These are phyloP conservation scores for Brachionus calyciflorus DNA, from an alignment of 1,140 invertebrate genomes.

Conservation along the genomic window DNA sequence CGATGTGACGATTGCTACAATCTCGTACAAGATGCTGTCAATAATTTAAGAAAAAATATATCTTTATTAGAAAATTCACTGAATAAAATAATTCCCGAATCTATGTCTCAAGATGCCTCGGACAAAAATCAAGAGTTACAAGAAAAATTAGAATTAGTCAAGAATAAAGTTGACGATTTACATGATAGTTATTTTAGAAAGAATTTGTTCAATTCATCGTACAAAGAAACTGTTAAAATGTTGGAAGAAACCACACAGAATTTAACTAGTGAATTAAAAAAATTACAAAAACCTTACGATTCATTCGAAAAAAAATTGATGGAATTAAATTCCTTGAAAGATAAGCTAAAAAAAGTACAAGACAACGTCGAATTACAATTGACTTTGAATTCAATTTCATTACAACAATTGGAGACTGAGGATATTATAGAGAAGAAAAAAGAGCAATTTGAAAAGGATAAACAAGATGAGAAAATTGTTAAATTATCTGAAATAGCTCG, in stretches of 20 bases:
- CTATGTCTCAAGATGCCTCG: neutral
- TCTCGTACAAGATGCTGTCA: conserved; percentile 27
- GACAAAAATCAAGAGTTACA: conserved; percentile 18
- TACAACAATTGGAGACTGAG: neutral
- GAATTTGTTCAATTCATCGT: neutral
- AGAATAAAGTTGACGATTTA: neutral
- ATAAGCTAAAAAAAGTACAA: neutral
- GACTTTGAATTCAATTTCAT: conserved; percentile 14
- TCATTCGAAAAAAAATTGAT: neutral
- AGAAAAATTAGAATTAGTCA: conserved; percentile 14
- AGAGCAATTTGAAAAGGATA: neutral
- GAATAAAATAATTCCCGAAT: conserved; percentile 1
- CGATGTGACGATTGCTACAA: conserved; percentile 46
- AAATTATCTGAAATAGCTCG: neutral
- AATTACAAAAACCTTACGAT: conserved; percentile 11
- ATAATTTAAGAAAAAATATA: conserved; percentile 6
- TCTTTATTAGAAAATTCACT: neutral
- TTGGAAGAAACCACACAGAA: neutral
- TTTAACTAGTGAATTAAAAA: conserved; percentile 2
- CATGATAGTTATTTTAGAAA: conserved; percentile 5
- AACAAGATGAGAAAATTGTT: neutral
- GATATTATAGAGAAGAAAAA: neutral
- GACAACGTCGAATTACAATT: conserved; percentile 1
- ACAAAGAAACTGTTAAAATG: neutral
- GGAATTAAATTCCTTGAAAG: neutral